Conservation (phyloP, 2,113 vertebrate genomes). For the Psittacara wagleri region DNA sequence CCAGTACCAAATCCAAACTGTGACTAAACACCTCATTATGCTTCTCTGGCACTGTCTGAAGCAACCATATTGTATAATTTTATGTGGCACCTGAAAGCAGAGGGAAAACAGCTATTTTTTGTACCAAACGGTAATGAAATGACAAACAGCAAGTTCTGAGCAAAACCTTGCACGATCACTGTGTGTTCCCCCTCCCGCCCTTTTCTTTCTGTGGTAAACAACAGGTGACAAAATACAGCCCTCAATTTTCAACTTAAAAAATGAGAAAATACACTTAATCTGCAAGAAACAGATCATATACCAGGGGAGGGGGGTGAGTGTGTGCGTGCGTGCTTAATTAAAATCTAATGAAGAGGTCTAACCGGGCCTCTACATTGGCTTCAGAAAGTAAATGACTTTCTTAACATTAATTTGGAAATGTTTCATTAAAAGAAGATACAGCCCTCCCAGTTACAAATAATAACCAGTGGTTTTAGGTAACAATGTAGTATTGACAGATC, state of each 20-base stretch:
- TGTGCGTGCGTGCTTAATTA: not conserved
- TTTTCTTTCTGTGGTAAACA: not conserved
- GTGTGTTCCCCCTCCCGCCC: fast-evolving
- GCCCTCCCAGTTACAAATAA: not conserved
- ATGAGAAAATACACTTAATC: not conserved
- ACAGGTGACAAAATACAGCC: conserved; percentile 20
- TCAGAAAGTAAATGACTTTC: not conserved
- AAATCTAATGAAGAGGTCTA: not conserved
- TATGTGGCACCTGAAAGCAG: conserved; percentile 1
- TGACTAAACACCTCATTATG: conserved; percentile 61
- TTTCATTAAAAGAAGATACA: not conserved
- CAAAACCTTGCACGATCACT: not conserved
- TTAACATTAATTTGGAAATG: not conserved
- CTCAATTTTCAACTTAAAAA: not conserved
- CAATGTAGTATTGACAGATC: not conserved
- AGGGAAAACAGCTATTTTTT: not conserved
- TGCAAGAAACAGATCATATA: not conserved
- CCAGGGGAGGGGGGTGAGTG: not conserved
- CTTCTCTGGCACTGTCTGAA: conserved; percentile 39
- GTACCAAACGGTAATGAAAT: fast-evolving
- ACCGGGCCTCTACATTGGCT: not conserved
- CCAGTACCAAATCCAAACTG: conserved; percentile 29
- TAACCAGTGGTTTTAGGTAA: not conserved
- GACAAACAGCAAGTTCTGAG: not conserved
- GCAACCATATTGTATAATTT: conserved; percentile 43